phyloP scores from a whole-genome alignment of 2,797 vertebrate species.

The Hypotaenidia philippensis region DNA sequence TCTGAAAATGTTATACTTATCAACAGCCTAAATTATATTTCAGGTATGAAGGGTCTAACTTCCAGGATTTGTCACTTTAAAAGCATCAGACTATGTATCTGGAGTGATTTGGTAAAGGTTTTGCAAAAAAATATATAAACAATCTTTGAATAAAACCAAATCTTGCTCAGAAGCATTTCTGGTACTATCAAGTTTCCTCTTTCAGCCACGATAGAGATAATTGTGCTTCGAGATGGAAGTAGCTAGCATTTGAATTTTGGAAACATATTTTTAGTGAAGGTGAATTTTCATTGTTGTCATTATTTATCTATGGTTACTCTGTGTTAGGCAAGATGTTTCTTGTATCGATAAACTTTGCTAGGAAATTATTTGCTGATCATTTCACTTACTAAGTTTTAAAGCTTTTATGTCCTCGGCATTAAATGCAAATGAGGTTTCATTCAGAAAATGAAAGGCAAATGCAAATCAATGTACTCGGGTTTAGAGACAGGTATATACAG shows the following conservation, averaged over 20 bases:
- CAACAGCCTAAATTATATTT: neutral
- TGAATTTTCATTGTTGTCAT: neutral
- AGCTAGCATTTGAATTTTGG: neutral
- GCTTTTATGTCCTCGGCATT: neutral
- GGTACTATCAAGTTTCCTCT: neutral
- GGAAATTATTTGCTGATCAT: neutral
- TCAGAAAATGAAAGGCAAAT: neutral
- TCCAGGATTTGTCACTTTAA: neutral
- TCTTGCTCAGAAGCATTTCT: neutral
- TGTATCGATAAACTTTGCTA: neutral
- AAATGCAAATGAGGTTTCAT: neutral
- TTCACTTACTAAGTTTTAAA: neutral
- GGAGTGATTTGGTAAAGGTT: neutral
- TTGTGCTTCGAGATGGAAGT: neutral
- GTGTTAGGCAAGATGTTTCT: neutral
- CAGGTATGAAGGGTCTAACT: neutral
- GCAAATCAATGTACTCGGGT: neutral
- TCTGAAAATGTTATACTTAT: neutral
- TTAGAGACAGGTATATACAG: neutral
- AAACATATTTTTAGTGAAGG: neutral
- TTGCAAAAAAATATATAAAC: neutral
- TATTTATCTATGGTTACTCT: neutral
- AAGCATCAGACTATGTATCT: neutral
- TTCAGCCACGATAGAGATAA: neutral
- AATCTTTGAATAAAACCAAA: neutral